Base-by-base conservation (phyloP, 1,140 invertebrate species). In the Drosophila pseudoananassae region DNA sequence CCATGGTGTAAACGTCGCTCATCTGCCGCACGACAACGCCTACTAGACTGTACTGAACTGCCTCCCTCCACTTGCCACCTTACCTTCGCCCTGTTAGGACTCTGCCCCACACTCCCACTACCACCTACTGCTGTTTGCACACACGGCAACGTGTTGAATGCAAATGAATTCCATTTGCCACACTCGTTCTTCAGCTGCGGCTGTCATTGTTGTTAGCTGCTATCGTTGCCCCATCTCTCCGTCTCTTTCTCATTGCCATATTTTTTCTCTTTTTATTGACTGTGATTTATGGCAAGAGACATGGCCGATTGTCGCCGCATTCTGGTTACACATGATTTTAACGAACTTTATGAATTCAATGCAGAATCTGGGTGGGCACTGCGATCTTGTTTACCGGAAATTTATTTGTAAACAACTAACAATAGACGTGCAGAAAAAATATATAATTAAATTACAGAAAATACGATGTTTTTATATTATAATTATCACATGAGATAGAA, bases 131-230 rank as follows among this genome's bases (percentile, higher is more conserved):
- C 63, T 68, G 76, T 79, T 83, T 77, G 73, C 57, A 31, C 59
- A 54, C 76, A 55, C 70, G 74, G 74, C 82, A 85, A 85, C 82
- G 82, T 85, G 82, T 85, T 85, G 82, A 59, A 85, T 85, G 82
- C 82, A 85, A 85, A 85, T 85, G 83, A 85, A 85, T 82, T 78
- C 58, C 78, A 66, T 81, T 70, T 81, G 54, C 33, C 45, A 53
- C 36, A 47, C 63, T 70, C 63, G 72, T 45, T 60, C 51, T 29
- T 31, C 40, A 17, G 49, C 27, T 73, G 54, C 51, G 33, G 51
- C 25, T 64, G 77, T 70, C 53, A 77, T 53, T 79, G 59, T 56
- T 60, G 54, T 72, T 59, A 50, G 54, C 54, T 45, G 45, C 50
- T 55, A 17, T 51, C 66, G 58, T 23, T 5, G 15, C 2, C 23